Percentiles rank a stretch among this genome's conserved stretches.
Conservation (phyloP, 2,113 vertebrate genomes). For the Dicerorhinus sumatrensis region DNA sequence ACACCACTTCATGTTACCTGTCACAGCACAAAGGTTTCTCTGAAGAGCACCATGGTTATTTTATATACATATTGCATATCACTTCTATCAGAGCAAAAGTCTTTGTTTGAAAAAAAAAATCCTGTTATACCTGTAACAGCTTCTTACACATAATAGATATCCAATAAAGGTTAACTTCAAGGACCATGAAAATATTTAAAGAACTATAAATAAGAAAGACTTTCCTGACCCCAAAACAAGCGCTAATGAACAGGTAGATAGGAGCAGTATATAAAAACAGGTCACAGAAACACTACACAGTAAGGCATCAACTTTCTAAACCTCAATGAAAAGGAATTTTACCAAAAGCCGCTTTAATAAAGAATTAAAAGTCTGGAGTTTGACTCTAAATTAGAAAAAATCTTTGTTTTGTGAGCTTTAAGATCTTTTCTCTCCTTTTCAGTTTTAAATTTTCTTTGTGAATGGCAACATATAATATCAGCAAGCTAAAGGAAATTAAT, state of each 20-base stretch:
- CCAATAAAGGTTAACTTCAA: neutral
- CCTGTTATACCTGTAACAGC: neutral
- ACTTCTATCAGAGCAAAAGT: neutral
- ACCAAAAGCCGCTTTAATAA: conserved; percentile 2
- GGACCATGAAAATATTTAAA: neutral
- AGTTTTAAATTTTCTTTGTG: neutral
- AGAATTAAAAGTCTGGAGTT: neutral
- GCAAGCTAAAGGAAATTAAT: conserved; percentile 1
- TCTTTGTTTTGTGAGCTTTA: neutral
- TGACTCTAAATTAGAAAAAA: neutral
- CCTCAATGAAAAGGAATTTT: neutral
- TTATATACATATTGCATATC: neutral
- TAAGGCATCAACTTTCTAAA: neutral
- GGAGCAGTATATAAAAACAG: neutral
- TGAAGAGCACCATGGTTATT: neutral
- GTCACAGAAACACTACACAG: neutral
- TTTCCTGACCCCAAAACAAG: neutral
- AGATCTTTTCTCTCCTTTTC: neutral
- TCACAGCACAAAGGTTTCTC: neutral
- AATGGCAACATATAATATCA: conserved; percentile 2
- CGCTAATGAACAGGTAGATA: neutral
- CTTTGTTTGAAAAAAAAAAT: neutral
- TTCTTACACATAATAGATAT: neutral
- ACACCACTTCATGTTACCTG: neutral
- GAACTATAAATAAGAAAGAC: neutral